A percentile compares a stretch with the other conserved stretches of the same genome.
Conservation (phyloP, 2,888 invertebrate species). For the Charanyca ferruginea region DNA sequence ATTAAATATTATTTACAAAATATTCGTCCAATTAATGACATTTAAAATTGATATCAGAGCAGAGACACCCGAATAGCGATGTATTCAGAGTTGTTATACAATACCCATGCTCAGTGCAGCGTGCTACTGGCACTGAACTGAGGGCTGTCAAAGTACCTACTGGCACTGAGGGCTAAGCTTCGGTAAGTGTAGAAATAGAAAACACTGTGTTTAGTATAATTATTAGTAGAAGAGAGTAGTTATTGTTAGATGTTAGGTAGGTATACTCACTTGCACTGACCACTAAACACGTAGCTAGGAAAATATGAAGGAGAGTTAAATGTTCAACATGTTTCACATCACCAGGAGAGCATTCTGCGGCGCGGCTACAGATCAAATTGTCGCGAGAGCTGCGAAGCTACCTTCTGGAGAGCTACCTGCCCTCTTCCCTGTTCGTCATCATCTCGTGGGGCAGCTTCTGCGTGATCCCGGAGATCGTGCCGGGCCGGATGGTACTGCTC, state of each 20-base stretch:
- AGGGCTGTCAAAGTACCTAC: slow-evolving; percentile 8
- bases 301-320: slow-evolving; percentile 21
- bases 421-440: slow-evolving; percentile 92
- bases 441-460: slow-evolving; percentile 93
- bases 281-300: slow-evolving; percentile 32
- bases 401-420: slow-evolving; percentile 92
- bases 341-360: slow-evolving; percentile 92
- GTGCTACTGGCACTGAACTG: slow-evolving; percentile 12
- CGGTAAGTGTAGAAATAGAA: slow-evolving; percentile 47
- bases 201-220: slow-evolving; percentile 30
- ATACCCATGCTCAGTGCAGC: slow-evolving; percentile 19
- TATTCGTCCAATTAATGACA: slow-evolving; percentile 9
- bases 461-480: slow-evolving; percentile 92
- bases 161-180: slow-evolving; percentile 21
- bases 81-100: slow-evolving; percentile 15
- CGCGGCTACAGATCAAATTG: slow-evolving; percentile 91
- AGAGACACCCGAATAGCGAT: slow-evolving; percentile 22
- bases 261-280: slow-evolving; percentile 52
- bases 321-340: slow-evolving; percentile 24
- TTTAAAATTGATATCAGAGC: slow-evolving; percentile 23
- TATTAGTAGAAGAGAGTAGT: slow-evolving; percentile 40
- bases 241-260: slow-evolving; percentile 50
- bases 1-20: background rate
- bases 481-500: slow-evolving; percentile 92
- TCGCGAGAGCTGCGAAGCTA: slow-evolving; percentile 92